Conservation (phyloP, 2,797 vertebrate species). For the Sebastes oblongus region DNA sequence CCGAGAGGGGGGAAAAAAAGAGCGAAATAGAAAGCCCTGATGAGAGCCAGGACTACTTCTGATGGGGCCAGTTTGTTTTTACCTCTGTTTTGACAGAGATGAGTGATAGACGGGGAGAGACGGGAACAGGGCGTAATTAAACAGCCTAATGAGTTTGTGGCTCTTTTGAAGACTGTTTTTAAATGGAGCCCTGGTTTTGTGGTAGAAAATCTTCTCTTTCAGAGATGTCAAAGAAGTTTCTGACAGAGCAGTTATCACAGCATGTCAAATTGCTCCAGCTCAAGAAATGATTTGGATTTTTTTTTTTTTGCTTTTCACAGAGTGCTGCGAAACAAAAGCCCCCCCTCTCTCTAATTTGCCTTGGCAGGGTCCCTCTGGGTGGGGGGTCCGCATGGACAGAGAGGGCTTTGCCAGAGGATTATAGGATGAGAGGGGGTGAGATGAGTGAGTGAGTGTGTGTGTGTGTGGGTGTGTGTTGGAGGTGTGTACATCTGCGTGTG, state of each 20-base stretch:
- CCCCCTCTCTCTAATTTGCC: slow-evolving; percentile 84
- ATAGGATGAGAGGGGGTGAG: slow-evolving; percentile 76
- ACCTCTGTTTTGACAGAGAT: slow-evolving; percentile 75
- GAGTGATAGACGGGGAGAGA: slow-evolving; percentile 66
- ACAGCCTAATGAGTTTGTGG: slow-evolving; percentile 96
- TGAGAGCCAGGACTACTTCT: slow-evolving; percentile 58
- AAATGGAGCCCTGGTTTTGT: slow-evolving; percentile 85
- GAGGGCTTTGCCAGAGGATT: slow-evolving; percentile 82
- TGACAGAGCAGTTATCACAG: slow-evolving; percentile 99
- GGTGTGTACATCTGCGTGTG: slow-evolving; percentile 61
- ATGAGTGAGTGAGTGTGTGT: slow-evolving; percentile 37
- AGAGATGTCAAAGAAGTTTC: slow-evolving; percentile 93
- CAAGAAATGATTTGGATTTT: slow-evolving; percentile 94
- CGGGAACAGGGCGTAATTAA: slow-evolving; percentile 92
- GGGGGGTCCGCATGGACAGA: slow-evolving; percentile 85
- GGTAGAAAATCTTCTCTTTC: slow-evolving; percentile 95
- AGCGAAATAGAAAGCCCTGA: slow-evolving; percentile 52
- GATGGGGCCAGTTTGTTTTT: slow-evolving; percentile 83
- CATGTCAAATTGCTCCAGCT: slow-evolving; percentile 98
- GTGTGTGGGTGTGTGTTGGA: slow-evolving; percentile 35
- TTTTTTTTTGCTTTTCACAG: slow-evolving; percentile 70
- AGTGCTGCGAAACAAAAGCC: slow-evolving; percentile 93
- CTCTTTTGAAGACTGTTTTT: slow-evolving; percentile 91
- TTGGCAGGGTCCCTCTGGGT: slow-evolving; percentile 84
- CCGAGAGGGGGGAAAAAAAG: slow-evolving; percentile 43